Percentiles rank a stretch among this genome's conserved stretches.
These are phyloP conservation scores for Euplagia quadripunctaria DNA, from an alignment of 2,888 invertebrate species.

Conservation along the genomic window DNA sequence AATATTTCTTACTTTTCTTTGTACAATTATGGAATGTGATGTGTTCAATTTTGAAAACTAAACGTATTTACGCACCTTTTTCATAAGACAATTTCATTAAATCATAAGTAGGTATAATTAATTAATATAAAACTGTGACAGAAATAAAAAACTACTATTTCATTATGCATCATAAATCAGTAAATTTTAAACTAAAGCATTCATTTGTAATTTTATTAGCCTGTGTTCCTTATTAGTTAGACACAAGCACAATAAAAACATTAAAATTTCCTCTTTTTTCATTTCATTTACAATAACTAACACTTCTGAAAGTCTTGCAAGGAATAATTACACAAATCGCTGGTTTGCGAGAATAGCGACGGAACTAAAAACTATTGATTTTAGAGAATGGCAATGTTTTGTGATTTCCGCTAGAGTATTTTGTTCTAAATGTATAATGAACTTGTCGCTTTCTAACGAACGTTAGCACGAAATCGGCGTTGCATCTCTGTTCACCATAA, in stretches of 20 bases:
- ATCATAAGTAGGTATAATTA: constrained; percentile 35
- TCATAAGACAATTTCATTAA: constrained; percentile 62
- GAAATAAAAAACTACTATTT: constrained; percentile 16
- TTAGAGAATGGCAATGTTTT: too few relatives aligned
- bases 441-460: too few relatives aligned
- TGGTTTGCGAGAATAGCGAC: too few relatives aligned
- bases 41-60: constrained; percentile 66
- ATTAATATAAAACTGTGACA: constrained; percentile 23
- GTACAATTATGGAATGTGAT: constrained; percentile 85
- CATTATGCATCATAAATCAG: constrained; percentile 12
- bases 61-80: constrained; percentile 69
- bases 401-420: too few relatives aligned
- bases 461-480: too few relatives aligned
- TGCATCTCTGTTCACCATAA: too few relatives aligned
- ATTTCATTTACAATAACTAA: constrained; percentile 10
- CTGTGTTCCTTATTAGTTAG: not conserved
- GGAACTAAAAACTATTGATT: too few relatives aligned
- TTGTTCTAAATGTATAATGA: too few relatives aligned
- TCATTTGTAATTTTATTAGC: constrained; percentile 1
- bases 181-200: constrained; percentile 9
- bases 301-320: constrained; percentile 1
- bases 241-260: constrained; percentile 4
- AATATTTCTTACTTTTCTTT: constrained; percentile 56
- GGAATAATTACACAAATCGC: constrained; percentile 20
- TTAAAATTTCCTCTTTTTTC: not conserved